Percentiles rank a stretch among this genome's conserved stretches.
Conservation (phyloP, 2,113 vertebrate species). For the Oryzias woworae region DNA sequence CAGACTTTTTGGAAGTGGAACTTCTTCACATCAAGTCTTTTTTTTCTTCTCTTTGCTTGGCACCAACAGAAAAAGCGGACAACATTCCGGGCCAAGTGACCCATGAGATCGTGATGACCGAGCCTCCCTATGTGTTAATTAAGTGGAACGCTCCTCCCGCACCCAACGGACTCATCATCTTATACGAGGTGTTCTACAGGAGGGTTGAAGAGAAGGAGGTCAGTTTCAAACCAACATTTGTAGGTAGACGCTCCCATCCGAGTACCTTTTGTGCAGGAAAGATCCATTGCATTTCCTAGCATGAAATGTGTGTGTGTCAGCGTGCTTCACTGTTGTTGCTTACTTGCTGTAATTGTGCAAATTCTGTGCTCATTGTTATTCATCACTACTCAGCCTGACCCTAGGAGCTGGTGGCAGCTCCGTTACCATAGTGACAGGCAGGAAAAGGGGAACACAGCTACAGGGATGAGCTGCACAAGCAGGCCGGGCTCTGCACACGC, state of each 20-base stretch:
- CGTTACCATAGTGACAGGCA: slow-evolving; percentile 72
- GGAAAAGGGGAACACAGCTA: slow-evolving; percentile 59
- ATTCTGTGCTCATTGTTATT: slow-evolving; percentile 60
- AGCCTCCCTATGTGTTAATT: slow-evolving; percentile 81
- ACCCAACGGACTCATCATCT: slow-evolving; percentile 92
- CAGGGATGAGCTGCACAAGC: slow-evolving; percentile 43
- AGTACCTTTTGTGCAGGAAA: too few species aligned
- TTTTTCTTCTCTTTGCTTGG: slow-evolving; percentile 5
- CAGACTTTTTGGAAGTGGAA: background rate
- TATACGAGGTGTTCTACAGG: slow-evolving; percentile 92
- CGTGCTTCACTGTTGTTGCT: slow-evolving; percentile 36
- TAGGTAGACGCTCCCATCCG: too few species aligned
- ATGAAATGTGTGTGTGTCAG: background rate
- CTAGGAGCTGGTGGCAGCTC: slow-evolving; percentile 58
- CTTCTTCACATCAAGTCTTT: background rate
- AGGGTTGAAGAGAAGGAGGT: slow-evolving; percentile 89
- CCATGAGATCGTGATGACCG: slow-evolving; percentile 82
- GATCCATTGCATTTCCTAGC: too few species aligned
- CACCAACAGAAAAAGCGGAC: slow-evolving; percentile 86
- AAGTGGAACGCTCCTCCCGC: slow-evolving; percentile 88
- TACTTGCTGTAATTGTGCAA: slow-evolving; percentile 44
- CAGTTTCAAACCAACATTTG: slow-evolving; percentile 38
- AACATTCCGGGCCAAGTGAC: slow-evolving; percentile 83
- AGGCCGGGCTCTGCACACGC: slow-evolving; percentile 24
- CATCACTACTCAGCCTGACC: slow-evolving; percentile 58